A percentile compares a stretch with the other conserved stretches of the same genome.
These are phyloP conservation scores for Stegophylla sp. DNA, from an alignment of 2,888 invertebrate species.

Conservation along the genomic window DNA sequence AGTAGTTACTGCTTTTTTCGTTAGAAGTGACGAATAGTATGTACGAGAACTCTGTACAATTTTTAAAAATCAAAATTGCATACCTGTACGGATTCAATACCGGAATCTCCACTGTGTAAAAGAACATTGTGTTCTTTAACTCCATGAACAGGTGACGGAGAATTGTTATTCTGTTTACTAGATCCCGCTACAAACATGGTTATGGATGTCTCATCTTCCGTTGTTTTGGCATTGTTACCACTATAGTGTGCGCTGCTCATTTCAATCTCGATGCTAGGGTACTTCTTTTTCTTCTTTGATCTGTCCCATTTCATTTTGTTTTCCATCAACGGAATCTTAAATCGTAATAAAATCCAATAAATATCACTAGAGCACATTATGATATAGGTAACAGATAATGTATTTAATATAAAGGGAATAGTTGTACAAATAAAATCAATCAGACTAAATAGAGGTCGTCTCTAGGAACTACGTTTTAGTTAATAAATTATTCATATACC, in stretches of 20 bases:
- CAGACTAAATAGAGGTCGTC: too few relatives aligned
- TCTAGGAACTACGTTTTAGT: too few relatives aligned
- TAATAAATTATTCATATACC: too few relatives aligned
- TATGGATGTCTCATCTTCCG: constrained; percentile 60
- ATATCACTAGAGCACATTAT: neutral
- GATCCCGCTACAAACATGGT: constrained; percentile 73
- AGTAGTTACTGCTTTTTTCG: too few relatives aligned
- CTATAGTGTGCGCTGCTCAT: constrained; percentile 22
- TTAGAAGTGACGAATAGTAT: too few relatives aligned
- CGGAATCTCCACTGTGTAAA: constrained; percentile 72
- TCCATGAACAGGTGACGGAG: constrained; percentile 74
- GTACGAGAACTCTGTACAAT: too few relatives aligned
- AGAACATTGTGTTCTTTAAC: constrained; percentile 72
- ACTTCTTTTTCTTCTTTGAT: constrained; percentile 44
- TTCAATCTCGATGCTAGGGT: constrained; percentile 30
- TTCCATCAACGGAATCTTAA: constrained; percentile 48
- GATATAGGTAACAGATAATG: too few relatives aligned
- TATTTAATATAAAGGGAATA: too few relatives aligned
- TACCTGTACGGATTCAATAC: constrained; percentile 77
- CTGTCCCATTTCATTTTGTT: constrained; percentile 46
- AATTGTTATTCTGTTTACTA: constrained; percentile 69
- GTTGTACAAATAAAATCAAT: too few relatives aligned
- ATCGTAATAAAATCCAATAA: neutral
- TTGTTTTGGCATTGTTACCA: constrained; percentile 49
- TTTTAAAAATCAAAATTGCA: too few relatives aligned